A percentile compares a stretch with the other conserved stretches of the same genome.
These are phyloP conservation scores for Vanessa atalanta DNA, from an alignment of 1,140 invertebrate species.

Conservation along the genomic window DNA sequence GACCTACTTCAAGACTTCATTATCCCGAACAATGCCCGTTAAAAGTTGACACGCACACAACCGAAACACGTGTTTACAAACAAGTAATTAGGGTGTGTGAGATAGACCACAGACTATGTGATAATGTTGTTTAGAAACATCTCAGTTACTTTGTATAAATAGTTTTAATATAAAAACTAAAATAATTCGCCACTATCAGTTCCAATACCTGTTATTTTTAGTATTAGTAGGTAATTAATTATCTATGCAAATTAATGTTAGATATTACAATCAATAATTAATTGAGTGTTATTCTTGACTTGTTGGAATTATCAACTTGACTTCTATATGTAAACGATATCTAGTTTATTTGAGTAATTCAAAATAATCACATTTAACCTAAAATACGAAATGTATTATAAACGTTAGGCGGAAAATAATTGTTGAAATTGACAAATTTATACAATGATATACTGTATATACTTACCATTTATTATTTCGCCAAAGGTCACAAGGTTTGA, in stretches of 20 bases:
- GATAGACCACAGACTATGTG: constrained; percentile 32
- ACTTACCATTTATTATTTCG: too few relatives aligned
- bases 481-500: too few relatives aligned
- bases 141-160: not conserved
- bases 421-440: too few relatives aligned
- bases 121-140: not conserved
- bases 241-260: constrained; percentile 2
- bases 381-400: too few relatives aligned
- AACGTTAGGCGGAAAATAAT: too few relatives aligned
- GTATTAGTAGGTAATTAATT: not conserved
- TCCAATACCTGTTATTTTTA: not conserved
- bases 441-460: too few relatives aligned
- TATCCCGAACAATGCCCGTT: constrained; percentile 53
- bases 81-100: constrained; percentile 65
- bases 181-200: not conserved
- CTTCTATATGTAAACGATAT: too few relatives aligned
- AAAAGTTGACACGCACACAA: constrained; percentile 49
- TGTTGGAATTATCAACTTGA: not conserved
- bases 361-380: too few relatives aligned
- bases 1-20: constrained; percentile 62
- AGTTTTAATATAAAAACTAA: not conserved
- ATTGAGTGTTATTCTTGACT: constrained; percentile 2
- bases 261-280: constrained; percentile 13
- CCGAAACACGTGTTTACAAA: constrained; percentile 60
- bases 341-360: too few relatives aligned